phyloP scores from a whole-genome alignment of 1,140 invertebrate species.

The Rhizoglyphus robini region DNA sequence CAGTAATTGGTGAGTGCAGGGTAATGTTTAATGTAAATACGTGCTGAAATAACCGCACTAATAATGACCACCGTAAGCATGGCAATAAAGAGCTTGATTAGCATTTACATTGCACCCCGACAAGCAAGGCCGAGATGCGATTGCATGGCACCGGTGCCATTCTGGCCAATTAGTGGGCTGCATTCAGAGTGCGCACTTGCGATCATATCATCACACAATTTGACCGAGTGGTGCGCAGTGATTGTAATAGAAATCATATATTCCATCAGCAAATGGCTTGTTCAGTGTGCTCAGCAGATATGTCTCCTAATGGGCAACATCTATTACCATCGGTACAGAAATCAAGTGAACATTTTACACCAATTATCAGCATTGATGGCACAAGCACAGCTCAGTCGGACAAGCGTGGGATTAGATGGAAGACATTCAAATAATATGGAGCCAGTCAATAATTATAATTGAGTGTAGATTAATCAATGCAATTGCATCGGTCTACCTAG shows the following conservation, averaged over 20 bases:
- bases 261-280: too few relatives aligned
- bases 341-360: not conserved
- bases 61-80: constrained; percentile 1
- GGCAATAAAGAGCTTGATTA: constrained; percentile 2
- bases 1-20: not conserved
- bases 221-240: too few relatives aligned
- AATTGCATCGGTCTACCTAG: too few relatives aligned
- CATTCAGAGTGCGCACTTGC: too few relatives aligned
- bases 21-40: constrained; percentile 3
- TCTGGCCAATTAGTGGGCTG: too few relatives aligned
- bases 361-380: not conserved
- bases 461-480: too few relatives aligned
- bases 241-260: too few relatives aligned
- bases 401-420: not conserved
- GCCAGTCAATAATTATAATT: not conserved
- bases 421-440: not conserved
- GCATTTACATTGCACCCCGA: constrained; percentile 1
- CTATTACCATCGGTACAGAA: not conserved
- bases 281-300: too few relatives aligned
- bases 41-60: not conserved
- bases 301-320: not conserved
- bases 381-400: too few relatives aligned
- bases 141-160: too few relatives aligned
- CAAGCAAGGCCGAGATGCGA: too few relatives aligned
- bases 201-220: too few relatives aligned